Conservation (phyloP, 2,113 vertebrate species). For the Falcunculus frontatus region DNA sequence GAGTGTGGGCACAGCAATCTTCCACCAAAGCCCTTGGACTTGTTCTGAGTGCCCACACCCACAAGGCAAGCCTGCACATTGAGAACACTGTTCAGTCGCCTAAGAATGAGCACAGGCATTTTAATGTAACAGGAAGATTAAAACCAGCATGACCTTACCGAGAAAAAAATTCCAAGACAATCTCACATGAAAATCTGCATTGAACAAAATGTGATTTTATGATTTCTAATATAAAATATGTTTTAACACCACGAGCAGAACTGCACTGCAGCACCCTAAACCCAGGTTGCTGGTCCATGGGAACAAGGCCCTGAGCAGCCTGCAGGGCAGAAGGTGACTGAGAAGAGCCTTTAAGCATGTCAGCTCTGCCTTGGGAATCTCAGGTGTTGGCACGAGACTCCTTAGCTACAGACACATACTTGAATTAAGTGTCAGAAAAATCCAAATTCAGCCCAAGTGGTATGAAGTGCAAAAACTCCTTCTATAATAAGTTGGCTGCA, state of each 20-base stretch:
- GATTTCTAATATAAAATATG: background rate
- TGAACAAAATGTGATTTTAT: background rate
- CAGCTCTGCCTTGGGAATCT: background rate
- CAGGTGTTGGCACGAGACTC: background rate
- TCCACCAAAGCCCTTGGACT: background rate
- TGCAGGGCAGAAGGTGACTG: background rate
- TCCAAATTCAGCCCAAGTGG: background rate
- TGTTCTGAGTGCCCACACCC: background rate
- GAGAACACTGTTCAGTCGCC: background rate
- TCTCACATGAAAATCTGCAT: background rate
- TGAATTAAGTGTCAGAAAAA: background rate
- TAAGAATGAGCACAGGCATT: background rate
- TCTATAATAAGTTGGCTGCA: background rate
- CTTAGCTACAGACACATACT: background rate
- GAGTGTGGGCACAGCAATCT: background rate
- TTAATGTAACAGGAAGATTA: background rate
- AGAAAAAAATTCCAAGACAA: background rate
- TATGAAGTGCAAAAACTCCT: background rate
- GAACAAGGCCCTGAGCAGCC: background rate
- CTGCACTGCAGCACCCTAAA: background rate
- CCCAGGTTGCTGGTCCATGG: background rate
- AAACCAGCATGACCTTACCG: fast-evolving
- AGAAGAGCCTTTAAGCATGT: background rate
- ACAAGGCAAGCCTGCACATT: background rate
- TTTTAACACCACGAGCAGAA: background rate